Percentiles rank a stretch among this genome's conserved stretches.
Evolutionary conservation across 2,113 vertebrate genomes (phyloP).

Genomic region (Ranitomeya variabilis): DNA sequence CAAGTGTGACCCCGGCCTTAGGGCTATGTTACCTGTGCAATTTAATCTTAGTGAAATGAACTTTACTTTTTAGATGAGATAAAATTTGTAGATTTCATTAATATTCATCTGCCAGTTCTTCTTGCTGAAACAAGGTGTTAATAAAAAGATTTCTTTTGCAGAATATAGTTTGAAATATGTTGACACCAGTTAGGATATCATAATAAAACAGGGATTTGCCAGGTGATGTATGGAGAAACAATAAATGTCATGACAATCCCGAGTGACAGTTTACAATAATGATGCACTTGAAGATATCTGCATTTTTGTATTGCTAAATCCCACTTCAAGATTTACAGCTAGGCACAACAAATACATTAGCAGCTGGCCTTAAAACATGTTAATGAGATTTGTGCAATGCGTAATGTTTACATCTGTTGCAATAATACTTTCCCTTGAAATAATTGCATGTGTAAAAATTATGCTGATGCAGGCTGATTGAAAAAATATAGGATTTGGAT

Average conservation of each 20-base stretch:
- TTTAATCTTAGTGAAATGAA: not conserved
- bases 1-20: no score
- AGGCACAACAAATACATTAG: slow-evolving; percentile 17
- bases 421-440: slow-evolving; percentile 6
- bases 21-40: no score
- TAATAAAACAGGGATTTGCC: slow-evolving; percentile 13
- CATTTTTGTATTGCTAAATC: slow-evolving; percentile 12
- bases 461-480: not conserved
- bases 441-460: not conserved
- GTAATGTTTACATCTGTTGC: slow-evolving; percentile 43
- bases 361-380: slow-evolving; percentile 35
- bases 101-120: slow-evolving; percentile 9
- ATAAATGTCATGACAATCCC: slow-evolving; percentile 42
- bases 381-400: slow-evolving; percentile 22
- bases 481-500: not conserved
- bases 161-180: slow-evolving; percentile 25
- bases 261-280: slow-evolving; percentile 26
- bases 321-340: slow-evolving; percentile 2
- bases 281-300: slow-evolving; percentile 42
- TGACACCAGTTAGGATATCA: slow-evolving; percentile 18
- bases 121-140: slow-evolving; percentile 22
- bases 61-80: not conserved
- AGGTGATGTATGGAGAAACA: slow-evolving; percentile 34
- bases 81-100: not conserved
- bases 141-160: not conserved